Conservation (phyloP, 1,140 invertebrate genomes). For the Heliothis subflexa region DNA sequence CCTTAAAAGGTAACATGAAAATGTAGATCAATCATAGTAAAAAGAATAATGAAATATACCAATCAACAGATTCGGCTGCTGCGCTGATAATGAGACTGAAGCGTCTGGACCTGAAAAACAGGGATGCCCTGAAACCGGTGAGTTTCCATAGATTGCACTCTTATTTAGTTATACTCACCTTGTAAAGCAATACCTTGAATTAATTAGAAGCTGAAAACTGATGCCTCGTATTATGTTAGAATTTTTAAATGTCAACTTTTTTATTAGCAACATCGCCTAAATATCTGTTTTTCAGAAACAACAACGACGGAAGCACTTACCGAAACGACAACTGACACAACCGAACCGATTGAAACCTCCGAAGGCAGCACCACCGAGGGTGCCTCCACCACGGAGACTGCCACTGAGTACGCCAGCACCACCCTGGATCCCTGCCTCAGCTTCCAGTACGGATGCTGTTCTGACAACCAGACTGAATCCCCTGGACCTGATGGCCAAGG, state of each 20-base stretch:
- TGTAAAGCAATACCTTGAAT: too few relatives aligned
- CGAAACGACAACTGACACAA: constrained; percentile 23
- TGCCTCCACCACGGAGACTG: constrained; percentile 1
- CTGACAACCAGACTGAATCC: constrained; percentile 90
- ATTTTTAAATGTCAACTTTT: neutral
- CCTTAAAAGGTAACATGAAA: too few relatives aligned
- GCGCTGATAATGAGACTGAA: constrained; percentile 90
- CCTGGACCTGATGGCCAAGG: constrained; percentile 90
- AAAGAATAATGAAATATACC: neutral
- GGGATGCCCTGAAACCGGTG: constrained; percentile 87
- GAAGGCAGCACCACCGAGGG: neutral
- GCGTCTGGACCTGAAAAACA: constrained; percentile 89
- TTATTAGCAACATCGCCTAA: neutral
- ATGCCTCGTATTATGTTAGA: too few relatives aligned
- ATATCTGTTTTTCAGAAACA: neutral
- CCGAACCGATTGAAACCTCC: neutral
- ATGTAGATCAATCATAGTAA: too few relatives aligned
- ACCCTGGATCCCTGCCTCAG: constrained; percentile 78
- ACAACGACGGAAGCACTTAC: neutral
- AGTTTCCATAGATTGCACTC: too few relatives aligned
- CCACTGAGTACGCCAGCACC: neutral
- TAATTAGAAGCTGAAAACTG: too few relatives aligned
- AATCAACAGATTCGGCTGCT: constrained; percentile 90
- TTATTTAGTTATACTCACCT: too few relatives aligned
- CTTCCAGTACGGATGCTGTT: constrained; percentile 92